Evolutionary conservation across 1,140 invertebrate species (phyloP).

Genomic region (Dendrolimus punctatus): DNA sequence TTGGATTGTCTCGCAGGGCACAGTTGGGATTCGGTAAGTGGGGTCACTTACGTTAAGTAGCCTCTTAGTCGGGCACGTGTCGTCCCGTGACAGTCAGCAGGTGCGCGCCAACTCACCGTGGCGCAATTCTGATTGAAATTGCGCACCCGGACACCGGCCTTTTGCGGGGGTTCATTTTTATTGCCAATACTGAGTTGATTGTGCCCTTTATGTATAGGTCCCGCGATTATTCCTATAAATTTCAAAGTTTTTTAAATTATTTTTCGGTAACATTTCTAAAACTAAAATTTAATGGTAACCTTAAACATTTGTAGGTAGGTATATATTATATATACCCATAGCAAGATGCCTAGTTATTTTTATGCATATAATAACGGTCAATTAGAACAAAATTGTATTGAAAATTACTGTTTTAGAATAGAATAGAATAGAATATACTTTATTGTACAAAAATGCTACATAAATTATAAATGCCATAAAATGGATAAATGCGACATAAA

Average conservation of each 20-base stretch:
- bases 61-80: constrained; percentile 58
- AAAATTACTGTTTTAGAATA: too few species aligned
- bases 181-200: constrained; percentile 14
- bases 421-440: too few species aligned
- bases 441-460: too few species aligned
- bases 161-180: constrained; percentile 39
- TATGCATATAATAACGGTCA: too few species aligned
- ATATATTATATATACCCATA: too few species aligned
- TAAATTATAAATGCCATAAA: too few species aligned
- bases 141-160: constrained; percentile 13
- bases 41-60: constrained; percentile 67
- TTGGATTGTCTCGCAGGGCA: constrained; percentile 48
- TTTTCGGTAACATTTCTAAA: neutral
- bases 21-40: constrained; percentile 59
- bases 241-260: neutral
- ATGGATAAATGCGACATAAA: too few species aligned
- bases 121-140: constrained; percentile 60
- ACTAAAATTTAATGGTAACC: too few species aligned
- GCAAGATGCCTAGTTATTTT: too few species aligned
- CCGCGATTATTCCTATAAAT: neutral
- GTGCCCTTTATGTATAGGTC: constrained; percentile 7
- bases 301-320: too few species aligned
- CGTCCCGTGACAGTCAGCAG: constrained; percentile 42
- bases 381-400: too few species aligned
- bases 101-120: constrained; percentile 39